phyloP scores from a whole-genome alignment of 2,113 vertebrate species.

The Gallinago paraguaiae region DNA sequence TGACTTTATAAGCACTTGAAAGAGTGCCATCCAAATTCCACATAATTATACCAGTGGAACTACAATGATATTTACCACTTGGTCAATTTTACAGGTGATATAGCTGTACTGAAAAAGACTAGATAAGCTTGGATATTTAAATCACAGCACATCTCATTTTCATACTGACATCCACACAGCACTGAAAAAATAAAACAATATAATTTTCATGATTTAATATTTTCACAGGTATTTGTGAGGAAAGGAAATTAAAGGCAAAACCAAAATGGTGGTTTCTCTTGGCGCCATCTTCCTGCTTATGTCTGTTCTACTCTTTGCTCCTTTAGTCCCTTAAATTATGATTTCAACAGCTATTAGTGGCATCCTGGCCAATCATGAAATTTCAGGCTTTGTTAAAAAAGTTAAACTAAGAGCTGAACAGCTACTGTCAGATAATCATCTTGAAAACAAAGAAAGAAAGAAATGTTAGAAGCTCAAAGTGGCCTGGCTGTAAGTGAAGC shows the following conservation, averaged over 20 bases:
- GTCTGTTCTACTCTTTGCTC: conserved; percentile 15
- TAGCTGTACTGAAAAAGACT: background rate
- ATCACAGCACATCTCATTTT: background rate
- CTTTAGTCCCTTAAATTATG: background rate
- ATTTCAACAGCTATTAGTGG: background rate
- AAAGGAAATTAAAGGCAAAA: background rate
- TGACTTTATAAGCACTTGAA: background rate
- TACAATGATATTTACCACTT: background rate
- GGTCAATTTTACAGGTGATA: background rate
- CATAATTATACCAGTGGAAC: background rate
- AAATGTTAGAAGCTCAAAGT: conserved; percentile 5
- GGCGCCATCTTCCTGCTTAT: background rate
- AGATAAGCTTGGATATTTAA: background rate
- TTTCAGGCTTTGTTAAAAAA: background rate
- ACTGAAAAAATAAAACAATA: background rate
- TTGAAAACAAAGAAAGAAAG: background rate
- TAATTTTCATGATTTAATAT: background rate
- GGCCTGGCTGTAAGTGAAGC: conserved; percentile 56
- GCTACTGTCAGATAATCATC: background rate
- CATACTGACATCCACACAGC: background rate
- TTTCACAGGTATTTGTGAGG: background rate
- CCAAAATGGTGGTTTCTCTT: background rate
- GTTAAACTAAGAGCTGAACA: background rate
- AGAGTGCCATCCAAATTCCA: background rate
- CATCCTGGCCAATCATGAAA: background rate